A percentile compares a stretch with the other conserved stretches of the same genome.
Conservation (phyloP, 2,113 vertebrate genomes). For the Corvus moneduloides region DNA sequence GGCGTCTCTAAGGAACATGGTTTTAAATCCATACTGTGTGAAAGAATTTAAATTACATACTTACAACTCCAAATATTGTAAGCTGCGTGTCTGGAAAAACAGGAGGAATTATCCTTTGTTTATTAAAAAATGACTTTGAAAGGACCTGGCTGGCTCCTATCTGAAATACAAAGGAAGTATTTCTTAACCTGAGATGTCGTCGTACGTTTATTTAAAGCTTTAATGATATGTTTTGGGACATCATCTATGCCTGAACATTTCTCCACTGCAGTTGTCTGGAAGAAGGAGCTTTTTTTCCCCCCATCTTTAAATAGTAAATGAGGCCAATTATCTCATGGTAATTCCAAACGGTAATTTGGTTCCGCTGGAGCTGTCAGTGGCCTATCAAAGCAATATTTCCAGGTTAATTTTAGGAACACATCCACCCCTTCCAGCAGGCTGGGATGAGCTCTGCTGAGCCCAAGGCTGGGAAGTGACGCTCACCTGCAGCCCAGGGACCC, state of each 20-base stretch:
- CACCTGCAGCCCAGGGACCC: neutral
- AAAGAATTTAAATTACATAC: slow-evolving; percentile 5
- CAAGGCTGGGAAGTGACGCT: rapidly evolving
- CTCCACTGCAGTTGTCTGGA: slow-evolving; percentile 20
- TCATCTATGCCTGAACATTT: neutral
- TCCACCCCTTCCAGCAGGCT: neutral
- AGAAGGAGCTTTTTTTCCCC: neutral
- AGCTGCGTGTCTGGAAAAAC: neutral
- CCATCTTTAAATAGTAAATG: slow-evolving; percentile 50
- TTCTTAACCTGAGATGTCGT: neutral
- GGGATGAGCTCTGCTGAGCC: neutral
- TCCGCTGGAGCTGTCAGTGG: neutral
- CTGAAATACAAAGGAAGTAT: neutral
- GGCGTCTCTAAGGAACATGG: neutral
- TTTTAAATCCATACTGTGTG: neutral
- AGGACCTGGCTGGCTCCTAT: neutral
- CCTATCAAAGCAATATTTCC: neutral
- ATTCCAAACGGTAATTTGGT: slow-evolving; percentile 2
- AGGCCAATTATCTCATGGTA: slow-evolving; percentile 40
- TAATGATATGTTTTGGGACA: slow-evolving; percentile 48
- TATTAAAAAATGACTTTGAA: slow-evolving; percentile 8
- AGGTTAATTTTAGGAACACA: slow-evolving; percentile 43
- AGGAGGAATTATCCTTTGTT: neutral
- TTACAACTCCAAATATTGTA: neutral
- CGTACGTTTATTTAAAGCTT: slow-evolving; percentile 51